These are phyloP conservation scores for Andrena camellia DNA, from an alignment of 2,888 invertebrate genomes.

Conservation along the genomic window DNA sequence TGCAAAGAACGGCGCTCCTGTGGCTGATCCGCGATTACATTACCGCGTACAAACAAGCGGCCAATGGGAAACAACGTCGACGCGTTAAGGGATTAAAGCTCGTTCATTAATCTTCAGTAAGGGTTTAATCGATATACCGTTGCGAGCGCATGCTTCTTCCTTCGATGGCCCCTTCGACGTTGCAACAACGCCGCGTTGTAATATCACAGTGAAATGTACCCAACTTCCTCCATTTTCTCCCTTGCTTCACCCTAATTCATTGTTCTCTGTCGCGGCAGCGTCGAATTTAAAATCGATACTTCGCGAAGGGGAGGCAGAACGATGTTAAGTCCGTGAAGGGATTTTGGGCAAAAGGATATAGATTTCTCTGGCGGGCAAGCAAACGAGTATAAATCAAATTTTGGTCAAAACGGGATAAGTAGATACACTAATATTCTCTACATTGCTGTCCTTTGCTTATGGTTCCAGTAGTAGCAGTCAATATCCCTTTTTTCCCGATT, in stretches of 20 bases:
- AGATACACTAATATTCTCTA: too few relatives aligned
- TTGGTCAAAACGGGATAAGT: too few relatives aligned
- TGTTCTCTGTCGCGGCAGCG: not conserved
- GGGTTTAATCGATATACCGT: conserved; percentile 29
- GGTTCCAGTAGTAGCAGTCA: too few relatives aligned
- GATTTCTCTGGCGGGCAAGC: too few relatives aligned
- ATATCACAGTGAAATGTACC: not conserved
- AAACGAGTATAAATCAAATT: too few relatives aligned
- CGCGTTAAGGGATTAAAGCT: conserved; percentile 38
- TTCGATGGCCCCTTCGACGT: not conserved
- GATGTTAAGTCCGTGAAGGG: too few relatives aligned
- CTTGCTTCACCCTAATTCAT: not conserved
- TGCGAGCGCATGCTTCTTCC: not conserved
- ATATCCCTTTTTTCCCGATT: too few relatives aligned
- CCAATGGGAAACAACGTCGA: conserved; percentile 36
- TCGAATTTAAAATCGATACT: too few relatives aligned
- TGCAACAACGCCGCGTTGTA: not conserved
- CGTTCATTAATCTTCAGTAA: conserved; percentile 56
- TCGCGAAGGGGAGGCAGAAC: too few relatives aligned
- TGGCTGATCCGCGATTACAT: conserved; percentile 50
- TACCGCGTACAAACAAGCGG: conserved; percentile 31
- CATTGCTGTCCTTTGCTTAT: too few relatives aligned
- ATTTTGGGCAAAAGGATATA: too few relatives aligned
- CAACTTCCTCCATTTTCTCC: not conserved
- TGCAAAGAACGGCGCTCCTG: conserved; percentile 42